Conservation (phyloP, 2,888 invertebrate species). For the Pollenia griseotomentosa region DNA sequence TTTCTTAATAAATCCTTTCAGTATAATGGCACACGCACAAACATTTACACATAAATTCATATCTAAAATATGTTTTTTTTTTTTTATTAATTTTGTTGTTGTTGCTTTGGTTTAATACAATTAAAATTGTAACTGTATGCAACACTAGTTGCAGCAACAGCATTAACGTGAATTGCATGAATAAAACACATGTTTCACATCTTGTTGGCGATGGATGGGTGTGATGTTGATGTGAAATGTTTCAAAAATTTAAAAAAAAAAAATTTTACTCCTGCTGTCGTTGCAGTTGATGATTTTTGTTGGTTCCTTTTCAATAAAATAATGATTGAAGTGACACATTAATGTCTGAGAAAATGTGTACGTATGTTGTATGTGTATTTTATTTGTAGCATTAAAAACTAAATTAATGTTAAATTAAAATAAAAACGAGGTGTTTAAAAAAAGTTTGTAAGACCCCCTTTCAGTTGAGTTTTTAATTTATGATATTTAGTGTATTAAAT, state of each 20-base stretch:
- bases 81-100: neutral
- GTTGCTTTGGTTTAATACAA: slow-evolving; percentile 10
- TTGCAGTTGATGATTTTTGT: neutral
- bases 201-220: slow-evolving; percentile 35
- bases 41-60: neutral
- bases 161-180: neutral
- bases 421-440: slow-evolving; percentile 26
- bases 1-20: slow-evolving; percentile 8
- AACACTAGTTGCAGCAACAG: neutral
- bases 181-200: slow-evolving; percentile 66
- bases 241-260: neutral
- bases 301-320: slow-evolving; percentile 51
- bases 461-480: slow-evolving; percentile 23
- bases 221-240: neutral
- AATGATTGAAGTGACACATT: slow-evolving; percentile 65
- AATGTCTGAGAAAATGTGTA: slow-evolving; percentile 33
- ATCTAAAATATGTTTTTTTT: no score
- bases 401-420: slow-evolving; percentile 36
- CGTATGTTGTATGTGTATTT: neutral
- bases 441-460: slow-evolving; percentile 1
- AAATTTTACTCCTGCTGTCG: neutral
- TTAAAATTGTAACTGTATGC: slow-evolving; percentile 22
- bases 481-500: slow-evolving; percentile 55
- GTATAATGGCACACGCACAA: neutral
- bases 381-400: neutral